phyloP scores from a whole-genome alignment of 2,888 invertebrate species.

The Baronia brevicornis region DNA sequence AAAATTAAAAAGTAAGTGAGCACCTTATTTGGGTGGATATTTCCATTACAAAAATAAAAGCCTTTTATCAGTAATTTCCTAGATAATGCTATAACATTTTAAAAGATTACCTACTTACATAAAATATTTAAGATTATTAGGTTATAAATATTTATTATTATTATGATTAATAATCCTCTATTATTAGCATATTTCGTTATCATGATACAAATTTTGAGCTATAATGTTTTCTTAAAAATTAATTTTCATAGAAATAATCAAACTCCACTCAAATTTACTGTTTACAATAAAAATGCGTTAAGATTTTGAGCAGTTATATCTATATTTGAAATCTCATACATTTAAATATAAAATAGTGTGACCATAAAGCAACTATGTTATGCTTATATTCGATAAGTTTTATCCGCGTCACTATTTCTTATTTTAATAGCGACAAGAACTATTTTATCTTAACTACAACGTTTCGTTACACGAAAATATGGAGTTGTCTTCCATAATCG shows the following conservation, averaged over 20 bases:
- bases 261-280: neutral
- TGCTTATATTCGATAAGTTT: no score
- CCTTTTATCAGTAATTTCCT: no score
- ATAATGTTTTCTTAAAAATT: neutral
- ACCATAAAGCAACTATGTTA: neutral
- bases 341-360: conserved; percentile 4
- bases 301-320: conserved; percentile 3
- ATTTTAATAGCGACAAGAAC: neutral
- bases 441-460: conserved; percentile 1
- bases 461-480: neutral
- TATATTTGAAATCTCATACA: conserved; percentile 5
- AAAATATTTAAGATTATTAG: no score
- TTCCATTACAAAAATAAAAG: no score
- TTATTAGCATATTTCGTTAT: no score
- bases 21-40: no score
- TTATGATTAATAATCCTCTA: no score
- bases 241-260: neutral
- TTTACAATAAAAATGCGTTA: neutral
- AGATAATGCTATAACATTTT: no score
- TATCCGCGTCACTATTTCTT: neutral
- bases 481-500: conserved; percentile 10
- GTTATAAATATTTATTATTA: no score
- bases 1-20: no score
- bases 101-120: no score
- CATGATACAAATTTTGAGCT: neutral